A percentile compares a stretch with the other conserved stretches of the same genome.
phyloP scores from a whole-genome alignment of 2,888 invertebrate genomes.

The Epinotia nisella region DNA sequence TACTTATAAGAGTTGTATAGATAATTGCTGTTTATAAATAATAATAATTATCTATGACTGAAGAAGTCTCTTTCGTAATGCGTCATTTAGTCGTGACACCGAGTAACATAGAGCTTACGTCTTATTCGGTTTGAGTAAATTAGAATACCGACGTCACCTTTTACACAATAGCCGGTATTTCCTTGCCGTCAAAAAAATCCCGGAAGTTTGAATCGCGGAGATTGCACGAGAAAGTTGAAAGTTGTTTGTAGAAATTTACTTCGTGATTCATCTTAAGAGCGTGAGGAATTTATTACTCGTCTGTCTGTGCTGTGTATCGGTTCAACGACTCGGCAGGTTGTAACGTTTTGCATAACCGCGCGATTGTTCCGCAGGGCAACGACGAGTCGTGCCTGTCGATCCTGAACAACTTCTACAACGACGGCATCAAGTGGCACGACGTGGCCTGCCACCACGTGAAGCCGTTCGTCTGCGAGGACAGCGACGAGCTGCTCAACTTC shows the following conservation, averaged over 20 bases:
- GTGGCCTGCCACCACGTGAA: constrained; percentile 94
- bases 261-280: constrained; percentile 51
- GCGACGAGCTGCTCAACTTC: constrained; percentile 94
- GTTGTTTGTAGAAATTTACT: constrained; percentile 55
- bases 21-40: too few relatives aligned
- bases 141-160: constrained; percentile 33
- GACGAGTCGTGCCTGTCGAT: constrained; percentile 96
- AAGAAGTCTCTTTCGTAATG: background rate
- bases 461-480: constrained; percentile 96
- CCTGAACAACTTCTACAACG: constrained; percentile 96
- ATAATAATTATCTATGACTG: background rate
- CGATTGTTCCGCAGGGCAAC: constrained; percentile 86
- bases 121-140: background rate
- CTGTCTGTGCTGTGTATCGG: constrained; percentile 34
- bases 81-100: background rate
- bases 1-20: too few relatives aligned
- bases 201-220: constrained; percentile 43
- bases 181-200: constrained; percentile 35
- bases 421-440: constrained; percentile 94
- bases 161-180: constrained; percentile 38
- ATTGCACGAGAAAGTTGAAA: constrained; percentile 54
- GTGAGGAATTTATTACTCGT: constrained; percentile 40
- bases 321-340: constrained; percentile 28
- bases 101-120: constrained; percentile 7
- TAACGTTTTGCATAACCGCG: constrained; percentile 24